phyloP scores from a whole-genome alignment of 1,140 invertebrate genomes.

The Ylistrum balloti region DNA sequence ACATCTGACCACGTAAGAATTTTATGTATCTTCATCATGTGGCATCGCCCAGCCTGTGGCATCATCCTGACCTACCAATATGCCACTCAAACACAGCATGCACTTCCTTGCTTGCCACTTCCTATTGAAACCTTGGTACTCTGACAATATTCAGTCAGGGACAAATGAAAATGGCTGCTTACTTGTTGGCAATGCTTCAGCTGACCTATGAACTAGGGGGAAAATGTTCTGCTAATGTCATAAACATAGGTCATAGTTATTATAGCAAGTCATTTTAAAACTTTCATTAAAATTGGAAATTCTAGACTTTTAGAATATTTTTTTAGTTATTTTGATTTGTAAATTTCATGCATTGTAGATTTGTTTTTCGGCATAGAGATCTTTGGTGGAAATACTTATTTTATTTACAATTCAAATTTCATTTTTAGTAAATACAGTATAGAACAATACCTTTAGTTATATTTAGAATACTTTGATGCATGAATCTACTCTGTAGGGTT shows the following conservation, averaged over 20 bases:
- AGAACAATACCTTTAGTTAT: no score
- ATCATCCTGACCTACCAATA: background rate
- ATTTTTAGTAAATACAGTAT: no score
- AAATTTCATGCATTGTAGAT: no score
- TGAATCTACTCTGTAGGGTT: background rate
- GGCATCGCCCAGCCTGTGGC: background rate
- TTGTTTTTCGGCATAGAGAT: no score
- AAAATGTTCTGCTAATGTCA: background rate
- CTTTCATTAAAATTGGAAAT: background rate
- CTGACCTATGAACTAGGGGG: background rate
- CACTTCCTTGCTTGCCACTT: constrained; percentile 16
- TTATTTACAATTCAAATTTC: no score
- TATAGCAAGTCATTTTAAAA: background rate
- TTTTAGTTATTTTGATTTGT: no score
- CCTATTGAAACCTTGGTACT: background rate
- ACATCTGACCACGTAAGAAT: background rate
- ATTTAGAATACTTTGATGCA: background rate
- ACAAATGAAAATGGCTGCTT: background rate
- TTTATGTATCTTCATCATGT: background rate
- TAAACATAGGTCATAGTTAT: background rate
- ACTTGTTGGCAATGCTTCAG: background rate
- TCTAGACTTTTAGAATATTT: background rate
- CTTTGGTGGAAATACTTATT: no score
- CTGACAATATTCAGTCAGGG: background rate
- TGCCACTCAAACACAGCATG: constrained; percentile 29